phyloP scores from a whole-genome alignment of 2,113 vertebrate species.

The Hassar affinis region DNA sequence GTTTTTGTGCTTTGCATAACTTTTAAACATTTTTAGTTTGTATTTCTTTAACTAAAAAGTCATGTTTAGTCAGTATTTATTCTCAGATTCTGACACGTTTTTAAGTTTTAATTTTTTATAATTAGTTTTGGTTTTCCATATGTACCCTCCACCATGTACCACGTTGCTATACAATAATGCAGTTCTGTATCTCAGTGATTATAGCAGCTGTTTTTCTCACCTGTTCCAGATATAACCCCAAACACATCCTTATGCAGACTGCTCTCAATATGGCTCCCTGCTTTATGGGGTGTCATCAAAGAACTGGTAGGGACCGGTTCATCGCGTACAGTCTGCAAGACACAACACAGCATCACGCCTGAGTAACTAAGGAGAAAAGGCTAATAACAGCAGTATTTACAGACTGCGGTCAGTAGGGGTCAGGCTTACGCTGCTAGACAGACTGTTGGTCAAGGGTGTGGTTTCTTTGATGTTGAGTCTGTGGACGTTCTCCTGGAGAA shows the following conservation, averaged over 20 bases:
- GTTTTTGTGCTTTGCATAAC: neutral
- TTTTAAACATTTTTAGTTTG: neutral
- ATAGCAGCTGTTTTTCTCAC: conserved; percentile 65
- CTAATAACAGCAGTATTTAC: neutral
- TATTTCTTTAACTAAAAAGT: neutral
- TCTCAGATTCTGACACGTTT: neutral
- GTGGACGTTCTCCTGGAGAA: conserved; percentile 95
- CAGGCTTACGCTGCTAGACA: conserved; percentile 78
- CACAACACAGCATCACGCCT: neutral
- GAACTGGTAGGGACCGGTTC: conserved; percentile 75
- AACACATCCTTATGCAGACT: conserved; percentile 93
- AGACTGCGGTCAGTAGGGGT: conserved; percentile 60
- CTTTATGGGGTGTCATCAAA: conserved; percentile 86
- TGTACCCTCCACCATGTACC: neutral
- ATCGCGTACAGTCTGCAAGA: conserved; percentile 82
- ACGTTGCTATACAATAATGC: neutral
- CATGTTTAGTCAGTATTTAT: neutral
- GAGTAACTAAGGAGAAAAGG: neutral
- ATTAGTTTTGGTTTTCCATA: neutral
- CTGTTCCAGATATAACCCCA: conserved; percentile 94
- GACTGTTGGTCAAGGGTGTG: conserved; percentile 80
- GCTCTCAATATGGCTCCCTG: conserved; percentile 81
- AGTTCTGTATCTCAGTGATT: neutral
- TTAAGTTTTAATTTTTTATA: neutral
- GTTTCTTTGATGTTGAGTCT: conserved; percentile 93